Evolutionary conservation across 1,140 invertebrate species (phyloP), one percentile per base, ranked within the genome.

Genomic region (Musca vetustissima): DNA sequence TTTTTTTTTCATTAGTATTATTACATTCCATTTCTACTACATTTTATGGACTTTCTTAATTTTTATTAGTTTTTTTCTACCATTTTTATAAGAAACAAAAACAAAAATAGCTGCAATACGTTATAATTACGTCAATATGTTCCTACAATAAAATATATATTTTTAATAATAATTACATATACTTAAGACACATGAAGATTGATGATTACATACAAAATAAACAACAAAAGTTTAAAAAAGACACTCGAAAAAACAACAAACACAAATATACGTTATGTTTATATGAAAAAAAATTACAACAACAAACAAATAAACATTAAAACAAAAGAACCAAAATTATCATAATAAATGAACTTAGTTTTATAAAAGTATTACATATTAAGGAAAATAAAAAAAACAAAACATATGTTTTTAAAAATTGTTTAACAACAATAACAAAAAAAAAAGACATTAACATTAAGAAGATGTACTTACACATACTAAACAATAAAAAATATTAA

Each of bases 51-150:
- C n/a, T n/a, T n/a, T n/a, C n/a, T n/a, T n/a, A n/a, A n/a, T n/a
- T n/a, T n/a, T 28, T 28, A 28, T 28, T 28, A 4, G 28, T 8
- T 28, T 28, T 4, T 28, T 28, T 25, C 8, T 25, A 19, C 1
- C 9, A 9, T 14, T 28, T 61, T 52, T 52, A 22, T 19, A 52
- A 59, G 25, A 59, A 55, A 14, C 22, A 55, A 55, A 55, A 55
- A 24, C 22, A 61, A 61, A 61, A 80, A 80, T 77, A 81, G 79
- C 79, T 81, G 79, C 79, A 81, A 81, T 81, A 81, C 78, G 79
- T 81, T 80, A 61, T 9, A 73, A 80, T 81, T 80, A 80, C 78
- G 79, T 80, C 79, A 80, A 80, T 81, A 81, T 81, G 79, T 81
- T 81, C 79, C 79, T 81, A 81, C 75, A 76, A 77, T 77, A 78